These are phyloP conservation scores for Apis florea DNA, from an alignment of 1,140 invertebrate species.

Conservation along the genomic window DNA sequence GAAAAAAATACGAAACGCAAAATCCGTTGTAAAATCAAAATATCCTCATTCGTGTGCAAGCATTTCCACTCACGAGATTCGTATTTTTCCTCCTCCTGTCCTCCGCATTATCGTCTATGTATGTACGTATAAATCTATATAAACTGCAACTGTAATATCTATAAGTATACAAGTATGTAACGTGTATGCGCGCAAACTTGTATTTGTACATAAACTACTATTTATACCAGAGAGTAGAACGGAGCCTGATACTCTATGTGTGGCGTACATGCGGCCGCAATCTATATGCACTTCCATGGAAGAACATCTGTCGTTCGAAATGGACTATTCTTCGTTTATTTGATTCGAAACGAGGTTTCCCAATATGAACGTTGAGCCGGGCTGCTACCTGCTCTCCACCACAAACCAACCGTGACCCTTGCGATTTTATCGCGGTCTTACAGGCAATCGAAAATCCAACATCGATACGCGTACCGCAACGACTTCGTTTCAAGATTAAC, in stretches of 20 bases:
- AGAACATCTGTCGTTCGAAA: constrained; percentile 8
- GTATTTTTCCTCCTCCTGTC: constrained; percentile 16
- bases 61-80: constrained; percentile 2
- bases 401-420: constrained; percentile 15
- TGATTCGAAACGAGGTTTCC: constrained; percentile 34
- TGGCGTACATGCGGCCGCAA: not conserved
- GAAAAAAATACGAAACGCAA: not conserved
- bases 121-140: constrained; percentile 9
- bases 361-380: not conserved
- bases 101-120: not conserved
- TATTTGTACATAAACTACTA: constrained; percentile 18
- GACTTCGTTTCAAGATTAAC: not conserved
- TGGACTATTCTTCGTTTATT: constrained; percentile 36
- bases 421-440: constrained; percentile 26
- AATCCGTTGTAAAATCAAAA: not conserved
- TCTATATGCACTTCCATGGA: not conserved
- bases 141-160: constrained; percentile 24
- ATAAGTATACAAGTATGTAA: not conserved
- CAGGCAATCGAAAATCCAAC: constrained; percentile 26
- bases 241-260: not conserved
- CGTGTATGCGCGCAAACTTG: not conserved
- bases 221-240: constrained; percentile 33
- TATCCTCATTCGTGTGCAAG: not conserved
- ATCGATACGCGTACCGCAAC: not conserved
- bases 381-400: constrained; percentile 7